These are phyloP conservation scores for Stenurella melanura DNA, from an alignment of 2,888 invertebrate genomes.

Conservation along the genomic window DNA sequence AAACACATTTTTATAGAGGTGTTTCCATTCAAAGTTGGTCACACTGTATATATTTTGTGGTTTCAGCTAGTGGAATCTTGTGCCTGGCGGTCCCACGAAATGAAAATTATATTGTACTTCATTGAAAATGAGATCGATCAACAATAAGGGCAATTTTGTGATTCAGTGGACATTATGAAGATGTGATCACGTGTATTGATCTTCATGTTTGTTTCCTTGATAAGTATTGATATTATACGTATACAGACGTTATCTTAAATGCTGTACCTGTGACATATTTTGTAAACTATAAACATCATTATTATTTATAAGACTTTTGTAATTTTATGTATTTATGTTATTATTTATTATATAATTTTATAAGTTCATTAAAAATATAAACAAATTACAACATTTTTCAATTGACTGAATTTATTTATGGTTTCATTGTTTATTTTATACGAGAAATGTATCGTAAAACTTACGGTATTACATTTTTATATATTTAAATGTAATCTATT, in stretches of 20 bases:
- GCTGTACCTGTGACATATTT: slow-evolving; percentile 18
- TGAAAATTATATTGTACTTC: slow-evolving; percentile 61
- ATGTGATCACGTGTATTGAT: background rate
- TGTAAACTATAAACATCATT: background rate
- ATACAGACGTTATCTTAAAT: background rate
- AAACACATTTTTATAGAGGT: too few species aligned
- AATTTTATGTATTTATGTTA: background rate
- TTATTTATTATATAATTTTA: slow-evolving; percentile 16
- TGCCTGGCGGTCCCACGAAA: slow-evolving; percentile 76
- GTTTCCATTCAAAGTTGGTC: too few species aligned
- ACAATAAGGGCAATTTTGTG: background rate
- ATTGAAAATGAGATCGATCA: slow-evolving; percentile 42
- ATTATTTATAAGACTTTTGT: background rate
- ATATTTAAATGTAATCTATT: too few species aligned
- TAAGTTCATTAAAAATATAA: background rate
- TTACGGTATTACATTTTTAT: too few species aligned
- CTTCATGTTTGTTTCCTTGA: background rate
- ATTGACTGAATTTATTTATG: too few species aligned
- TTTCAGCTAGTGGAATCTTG: slow-evolving; percentile 77
- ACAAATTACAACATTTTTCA: background rate
- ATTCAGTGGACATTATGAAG: background rate
- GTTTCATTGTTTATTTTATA: too few species aligned
- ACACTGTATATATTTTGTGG: too few species aligned
- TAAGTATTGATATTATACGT: slow-evolving; percentile 4
- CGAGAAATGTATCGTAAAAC: too few species aligned